phyloP scores from a whole-genome alignment of 2,113 vertebrate species.

The Tachycineta bicolor region DNA sequence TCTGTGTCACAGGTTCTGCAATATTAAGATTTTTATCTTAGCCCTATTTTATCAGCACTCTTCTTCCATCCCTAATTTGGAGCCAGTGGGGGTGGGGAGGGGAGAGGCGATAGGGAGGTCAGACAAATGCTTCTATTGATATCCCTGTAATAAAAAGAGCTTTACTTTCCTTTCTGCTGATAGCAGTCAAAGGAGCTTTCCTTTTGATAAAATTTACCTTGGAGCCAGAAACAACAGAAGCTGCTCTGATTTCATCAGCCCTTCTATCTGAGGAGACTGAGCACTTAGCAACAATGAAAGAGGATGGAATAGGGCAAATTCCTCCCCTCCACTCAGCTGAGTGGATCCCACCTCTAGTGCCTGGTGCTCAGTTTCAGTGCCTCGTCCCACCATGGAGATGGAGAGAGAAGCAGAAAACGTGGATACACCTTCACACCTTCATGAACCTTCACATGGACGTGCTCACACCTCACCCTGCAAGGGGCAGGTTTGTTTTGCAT shows the following conservation, averaged over 20 bases:
- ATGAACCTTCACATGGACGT: rapidly evolving
- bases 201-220: constrained; percentile 68
- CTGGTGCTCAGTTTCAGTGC: neutral
- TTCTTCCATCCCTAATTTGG: constrained; percentile 31
- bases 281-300: constrained; percentile 46
- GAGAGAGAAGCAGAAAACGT: neutral
- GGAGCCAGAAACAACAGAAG: constrained; percentile 58
- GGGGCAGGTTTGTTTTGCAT: neutral
- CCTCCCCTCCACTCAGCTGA: neutral
- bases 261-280: constrained; percentile 38
- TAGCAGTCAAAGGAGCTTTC: constrained; percentile 60
- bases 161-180: constrained; percentile 57
- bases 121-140: constrained; percentile 53
- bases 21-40: constrained; percentile 61
- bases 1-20: neutral
- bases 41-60: constrained; percentile 24
- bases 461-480: neutral
- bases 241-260: constrained; percentile 62
- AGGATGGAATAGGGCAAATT: neutral
- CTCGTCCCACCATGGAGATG: neutral
- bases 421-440: neutral
- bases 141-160: constrained; percentile 64
- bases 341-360: neutral
- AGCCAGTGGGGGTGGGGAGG: constrained; percentile 16
- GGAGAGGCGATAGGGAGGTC: constrained; percentile 37